Conservation (phyloP, 1,140 invertebrate species). For the Phocides pigmalion region DNA sequence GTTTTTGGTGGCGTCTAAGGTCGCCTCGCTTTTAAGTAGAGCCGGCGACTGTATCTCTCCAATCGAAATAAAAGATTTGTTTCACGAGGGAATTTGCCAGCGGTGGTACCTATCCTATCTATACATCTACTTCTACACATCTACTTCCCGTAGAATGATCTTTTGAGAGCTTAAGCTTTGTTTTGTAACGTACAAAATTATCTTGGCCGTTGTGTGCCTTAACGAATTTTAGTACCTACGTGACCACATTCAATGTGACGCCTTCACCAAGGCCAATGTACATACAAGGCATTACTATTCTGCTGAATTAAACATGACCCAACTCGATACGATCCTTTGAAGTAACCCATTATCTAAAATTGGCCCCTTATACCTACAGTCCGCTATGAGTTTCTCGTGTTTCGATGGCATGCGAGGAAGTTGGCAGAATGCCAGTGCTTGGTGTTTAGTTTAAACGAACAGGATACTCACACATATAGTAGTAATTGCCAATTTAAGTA, state of each 20-base stretch:
- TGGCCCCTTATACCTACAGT: background rate
- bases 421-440: constrained; percentile 16
- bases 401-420: constrained; percentile 1
- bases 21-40: no score
- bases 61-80: no score
- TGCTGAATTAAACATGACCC: constrained; percentile 17
- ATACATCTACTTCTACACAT: no score
- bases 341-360: constrained; percentile 1
- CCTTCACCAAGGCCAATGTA: constrained; percentile 10
- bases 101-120: no score
- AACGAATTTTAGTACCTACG: constrained; percentile 12
- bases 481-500: no score
- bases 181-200: constrained; percentile 1
- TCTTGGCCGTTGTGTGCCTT: background rate
- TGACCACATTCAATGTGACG: constrained; percentile 1
- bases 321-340: constrained; percentile 8
- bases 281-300: background rate
- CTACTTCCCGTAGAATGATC: no score
- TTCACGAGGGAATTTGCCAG: no score
- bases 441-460: background rate
- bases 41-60: no score
- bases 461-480: background rate
- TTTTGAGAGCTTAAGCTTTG: background rate
- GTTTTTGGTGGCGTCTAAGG: no score
- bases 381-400: background rate